Base-by-base conservation (phyloP, 2,113 vertebrate genomes). In the Rhinoderma darwinii region DNA sequence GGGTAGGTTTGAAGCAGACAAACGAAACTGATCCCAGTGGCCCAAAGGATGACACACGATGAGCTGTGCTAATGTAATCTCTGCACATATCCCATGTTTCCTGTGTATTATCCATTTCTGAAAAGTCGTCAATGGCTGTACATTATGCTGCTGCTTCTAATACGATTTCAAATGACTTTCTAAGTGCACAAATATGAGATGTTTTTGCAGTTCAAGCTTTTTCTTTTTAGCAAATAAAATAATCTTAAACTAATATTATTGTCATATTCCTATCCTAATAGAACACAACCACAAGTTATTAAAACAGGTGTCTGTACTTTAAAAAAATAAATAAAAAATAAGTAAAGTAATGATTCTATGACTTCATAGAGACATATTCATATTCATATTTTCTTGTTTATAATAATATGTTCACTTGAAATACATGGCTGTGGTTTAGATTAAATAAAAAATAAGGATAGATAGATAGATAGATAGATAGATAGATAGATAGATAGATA, bases 21-120 rank as follows among this genome's bases (percentile, higher is more conserved):
- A 51, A 80, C 35, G 2, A n/a, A 80, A 6, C 51, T 39, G 51
- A 59, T 80, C 51, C 51, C 77, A 37, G 51, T 27, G 77, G 79
- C 79, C 79, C 27, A 82, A 44, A 43, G 56, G 35, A 82, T 63
- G 79, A 82, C 79, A 66, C 79, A 82, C 41, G 59, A 82, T 82
- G 79, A 82, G 25, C 79, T 82, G 59, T 32, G 39, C 79, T 63
- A 82, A 66, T 66, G 15, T 61, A 82, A 82, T 82, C 37, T 82
- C n/a, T 43, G 61, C 59, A 82, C 59, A 66, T 66, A 44, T 66
- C 14, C 32, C n/a, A 66, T 82, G 79, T 82, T 82, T 82, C 78
- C 56, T 82, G 39, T 66, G 25, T 59, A 66, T 82, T 63, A 63
- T 30, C 79, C 54, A 30, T 82, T 63, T 27, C 59, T 44, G 56